A percentile compares a stretch with the other conserved stretches of the same genome.
Evolutionary conservation across 1,140 invertebrate genomes (phyloP).

Genomic region (Choristoneura fumiferana): DNA sequence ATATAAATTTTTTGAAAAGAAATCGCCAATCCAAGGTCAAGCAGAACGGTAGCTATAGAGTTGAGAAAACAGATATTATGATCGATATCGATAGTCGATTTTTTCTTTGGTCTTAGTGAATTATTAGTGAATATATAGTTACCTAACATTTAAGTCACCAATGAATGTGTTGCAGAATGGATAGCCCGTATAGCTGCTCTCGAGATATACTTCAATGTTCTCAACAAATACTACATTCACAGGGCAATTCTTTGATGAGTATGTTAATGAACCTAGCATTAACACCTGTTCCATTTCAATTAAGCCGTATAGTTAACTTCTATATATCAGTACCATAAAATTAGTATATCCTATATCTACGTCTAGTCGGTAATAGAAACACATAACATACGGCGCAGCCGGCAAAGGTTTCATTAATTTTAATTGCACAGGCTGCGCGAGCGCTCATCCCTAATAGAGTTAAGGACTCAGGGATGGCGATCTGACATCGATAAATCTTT

Average conservation of each 20-base stretch:
- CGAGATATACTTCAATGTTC: no score
- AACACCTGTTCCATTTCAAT: conserved; percentile 14
- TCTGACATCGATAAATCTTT: no score
- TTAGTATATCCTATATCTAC: conserved; percentile 11
- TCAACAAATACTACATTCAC: background rate
- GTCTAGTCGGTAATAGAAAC: conserved; percentile 20
- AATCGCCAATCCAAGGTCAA: no score
- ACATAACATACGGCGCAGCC: conserved; percentile 19
- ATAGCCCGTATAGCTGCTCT: no score
- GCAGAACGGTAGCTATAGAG: no score
- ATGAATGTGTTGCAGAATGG: no score
- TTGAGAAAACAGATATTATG: no score
- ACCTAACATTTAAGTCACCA: no score
- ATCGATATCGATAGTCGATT: no score
- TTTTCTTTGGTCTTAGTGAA: no score
- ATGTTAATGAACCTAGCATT: conserved; percentile 4
- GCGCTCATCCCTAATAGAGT: conserved; percentile 42
- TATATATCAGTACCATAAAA: conserved; percentile 2
- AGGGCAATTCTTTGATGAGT: conserved; percentile 1
- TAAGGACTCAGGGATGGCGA: conserved; percentile 22
- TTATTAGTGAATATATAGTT: no score
- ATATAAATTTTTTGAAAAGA: no score
- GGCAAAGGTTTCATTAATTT: conserved; percentile 57
- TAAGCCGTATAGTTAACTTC: background rate
- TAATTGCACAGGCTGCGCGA: conserved; percentile 52